Evolutionary conservation across 1,140 invertebrate species (phyloP), one percentile per base, ranked within the genome.

Genomic region (Tetragnatha versicolor): DNA sequence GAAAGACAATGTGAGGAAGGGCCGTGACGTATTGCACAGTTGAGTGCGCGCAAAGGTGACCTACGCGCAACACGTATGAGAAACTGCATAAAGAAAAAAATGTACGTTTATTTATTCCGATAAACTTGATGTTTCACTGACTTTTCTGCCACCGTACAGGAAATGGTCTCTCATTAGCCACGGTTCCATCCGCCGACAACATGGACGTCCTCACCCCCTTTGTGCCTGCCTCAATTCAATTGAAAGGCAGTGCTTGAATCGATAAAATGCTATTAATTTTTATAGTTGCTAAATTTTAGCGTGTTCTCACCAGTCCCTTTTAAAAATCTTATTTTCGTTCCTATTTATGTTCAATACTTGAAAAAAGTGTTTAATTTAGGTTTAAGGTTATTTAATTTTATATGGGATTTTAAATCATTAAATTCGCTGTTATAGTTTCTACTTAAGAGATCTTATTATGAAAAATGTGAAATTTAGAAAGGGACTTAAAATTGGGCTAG

Each of bases 71-170:
- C 72, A 63, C 60, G 60, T 63, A 75, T 63, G 35, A 70, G 27
- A 70, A 49, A 73, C 70, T 73, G 49, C 70, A 35, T 35, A n/a
- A 29, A 63, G 63, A 63, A 75, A 75, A 75, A 58, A 75, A 75
- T 75, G 72, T 75, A 42, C 58, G 55, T 55, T 55, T 55, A 68
- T 55, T 70, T 70, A 37, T 55, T 31, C 20, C 39, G 29, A 63
- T 61, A 75, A 75, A 63, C 72, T 75, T 75, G 60, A 75, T 75
- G 72, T 75, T 75, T 75, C 72, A 63, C 55, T 75, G 72, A 75
- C 72, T 75, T 75, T 75, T 75, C 72, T 75, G n/a, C 51, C 72
- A 42, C 6, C 25, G 53, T 45, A 73, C 70, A 73, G 70, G 70
- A 75, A 75, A 75, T 75, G 33, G 58, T 75, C 72, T 75, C 55